phyloP scores from a whole-genome alignment of 2,888 invertebrate species.

The Leucophora obtusa region DNA sequence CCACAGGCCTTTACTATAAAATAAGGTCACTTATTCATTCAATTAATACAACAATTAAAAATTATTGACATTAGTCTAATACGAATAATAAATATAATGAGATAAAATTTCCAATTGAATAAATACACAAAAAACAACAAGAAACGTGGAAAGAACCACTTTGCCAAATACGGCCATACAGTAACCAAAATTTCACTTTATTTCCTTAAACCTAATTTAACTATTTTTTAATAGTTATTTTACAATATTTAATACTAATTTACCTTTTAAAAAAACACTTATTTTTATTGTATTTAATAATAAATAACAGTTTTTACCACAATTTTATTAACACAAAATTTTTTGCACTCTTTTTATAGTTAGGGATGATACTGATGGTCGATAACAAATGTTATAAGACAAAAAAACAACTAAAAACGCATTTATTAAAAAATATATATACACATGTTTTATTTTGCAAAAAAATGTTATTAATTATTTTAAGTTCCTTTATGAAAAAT shows the following conservation, averaged over 20 bases:
- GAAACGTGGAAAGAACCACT: not conserved
- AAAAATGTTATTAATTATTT: not conserved
- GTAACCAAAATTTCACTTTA: no score
- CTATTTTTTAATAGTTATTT: not conserved
- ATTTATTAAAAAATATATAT: no score
- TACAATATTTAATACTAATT: not conserved
- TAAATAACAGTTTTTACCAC: not conserved
- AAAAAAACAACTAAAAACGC: not conserved
- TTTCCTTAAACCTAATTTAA: not conserved
- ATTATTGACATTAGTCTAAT: conserved; percentile 12
- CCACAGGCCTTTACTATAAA: not conserved
- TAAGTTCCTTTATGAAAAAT: not conserved
- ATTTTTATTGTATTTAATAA: not conserved
- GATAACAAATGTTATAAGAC: conserved; percentile 31
- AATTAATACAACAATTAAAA: conserved; percentile 9
- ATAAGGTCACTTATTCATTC: conserved; percentile 3
- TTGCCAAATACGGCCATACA: not conserved
- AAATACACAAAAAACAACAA: conserved; percentile 18
- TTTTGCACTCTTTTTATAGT: conserved; percentile 38
- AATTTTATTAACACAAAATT: conserved; percentile 41
- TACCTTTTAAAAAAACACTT: not conserved
- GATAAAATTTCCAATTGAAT: conserved; percentile 31
- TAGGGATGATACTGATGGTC: conserved; percentile 47
- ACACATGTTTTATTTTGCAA: not conserved
- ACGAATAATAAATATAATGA: conserved; percentile 17